Percentiles rank a stretch among this genome's conserved stretches.
These are phyloP conservation scores for Telmatochromis brichardi DNA, from an alignment of 2,113 vertebrate species.

Conservation along the genomic window DNA sequence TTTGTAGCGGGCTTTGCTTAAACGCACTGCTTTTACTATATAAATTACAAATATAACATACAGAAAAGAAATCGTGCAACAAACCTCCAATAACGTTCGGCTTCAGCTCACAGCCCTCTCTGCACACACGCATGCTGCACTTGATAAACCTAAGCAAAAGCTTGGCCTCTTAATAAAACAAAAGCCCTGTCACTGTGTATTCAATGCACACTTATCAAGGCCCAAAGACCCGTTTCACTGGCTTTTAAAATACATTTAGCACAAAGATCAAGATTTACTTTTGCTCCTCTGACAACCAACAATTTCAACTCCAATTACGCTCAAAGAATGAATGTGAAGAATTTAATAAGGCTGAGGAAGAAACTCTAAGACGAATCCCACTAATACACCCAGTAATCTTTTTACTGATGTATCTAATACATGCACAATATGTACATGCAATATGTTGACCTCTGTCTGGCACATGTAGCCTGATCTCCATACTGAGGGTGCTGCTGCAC, in stretches of 20 bases:
- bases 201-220: background rate
- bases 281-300: background rate
- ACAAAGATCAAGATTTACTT: background rate
- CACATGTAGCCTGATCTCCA: background rate
- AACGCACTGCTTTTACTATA: background rate
- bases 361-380: background rate
- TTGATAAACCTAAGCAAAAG: background rate
- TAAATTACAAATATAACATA: background rate
- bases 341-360: background rate
- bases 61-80: background rate
- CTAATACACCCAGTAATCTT: background rate
- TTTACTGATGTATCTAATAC: background rate
- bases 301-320: background rate
- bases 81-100: background rate
- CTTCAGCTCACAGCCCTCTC: background rate
- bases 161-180: background rate
- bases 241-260: conserved; percentile 3
- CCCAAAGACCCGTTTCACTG: background rate
- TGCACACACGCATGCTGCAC: background rate
- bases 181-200: conserved; percentile 17
- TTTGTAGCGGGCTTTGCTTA: background rate
- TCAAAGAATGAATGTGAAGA: background rate
- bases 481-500: background rate
- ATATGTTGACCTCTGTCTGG: background rate
- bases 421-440: background rate